Percentiles rank a stretch among this genome's conserved stretches.
These are phyloP conservation scores for Smittia aterrima DNA, from an alignment of 2,888 invertebrate species.

Conservation along the genomic window DNA sequence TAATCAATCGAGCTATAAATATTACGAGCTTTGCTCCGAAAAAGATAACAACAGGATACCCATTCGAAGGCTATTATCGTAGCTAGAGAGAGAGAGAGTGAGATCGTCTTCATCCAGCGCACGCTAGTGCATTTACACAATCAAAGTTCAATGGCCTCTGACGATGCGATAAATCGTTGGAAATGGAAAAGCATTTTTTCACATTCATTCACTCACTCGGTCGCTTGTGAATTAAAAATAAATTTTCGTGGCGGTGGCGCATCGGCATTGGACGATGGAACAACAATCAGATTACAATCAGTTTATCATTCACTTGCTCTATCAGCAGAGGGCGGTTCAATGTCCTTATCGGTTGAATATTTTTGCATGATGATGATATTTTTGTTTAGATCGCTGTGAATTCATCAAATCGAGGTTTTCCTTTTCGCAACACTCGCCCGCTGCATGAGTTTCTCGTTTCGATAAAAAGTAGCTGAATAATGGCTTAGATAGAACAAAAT, in stretches of 20 bases:
- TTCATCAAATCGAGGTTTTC: conserved; percentile 27
- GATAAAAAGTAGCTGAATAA: conserved; percentile 25
- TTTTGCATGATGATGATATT: conserved; percentile 3
- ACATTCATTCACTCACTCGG: background rate
- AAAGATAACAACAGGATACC: conserved; percentile 27
- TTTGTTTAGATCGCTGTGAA: background rate
- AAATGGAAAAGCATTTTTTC: background rate
- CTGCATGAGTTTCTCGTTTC: background rate
- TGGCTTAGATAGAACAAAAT: conserved; percentile 13
- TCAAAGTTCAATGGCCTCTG: conserved; percentile 11
- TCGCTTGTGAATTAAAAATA: conserved; percentile 2
- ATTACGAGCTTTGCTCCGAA: conserved; percentile 33
- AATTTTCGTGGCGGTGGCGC: background rate
- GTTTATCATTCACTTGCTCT: background rate
- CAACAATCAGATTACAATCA: conserved; percentile 1
- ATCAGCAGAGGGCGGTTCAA: background rate
- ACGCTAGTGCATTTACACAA: background rate
- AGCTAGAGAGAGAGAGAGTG: background rate
- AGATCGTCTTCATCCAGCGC: background rate
- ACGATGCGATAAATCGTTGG: conserved; percentile 10
- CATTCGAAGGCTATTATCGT: background rate
- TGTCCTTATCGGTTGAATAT: conserved; percentile 4
- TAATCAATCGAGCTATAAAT: conserved; percentile 29
- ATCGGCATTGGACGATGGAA: background rate
- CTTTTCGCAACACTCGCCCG: background rate